These are phyloP conservation scores for Leptarthrus brevirostris DNA, from an alignment of 2,888 invertebrate species.

Conservation along the genomic window DNA sequence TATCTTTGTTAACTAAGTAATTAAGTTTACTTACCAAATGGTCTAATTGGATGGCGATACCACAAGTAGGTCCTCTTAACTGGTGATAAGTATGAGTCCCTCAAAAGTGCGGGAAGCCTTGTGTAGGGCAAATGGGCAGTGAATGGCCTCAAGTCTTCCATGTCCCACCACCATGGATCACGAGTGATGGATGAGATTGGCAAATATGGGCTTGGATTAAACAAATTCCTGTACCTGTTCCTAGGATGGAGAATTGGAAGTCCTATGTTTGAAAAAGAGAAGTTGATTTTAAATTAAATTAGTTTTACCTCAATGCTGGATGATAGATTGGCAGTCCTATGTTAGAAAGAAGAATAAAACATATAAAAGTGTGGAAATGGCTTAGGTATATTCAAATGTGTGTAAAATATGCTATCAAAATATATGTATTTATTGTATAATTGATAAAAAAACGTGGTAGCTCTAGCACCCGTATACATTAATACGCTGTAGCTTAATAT, in stretches of 20 bases:
- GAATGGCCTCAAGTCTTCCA: slow-evolving; percentile 83
- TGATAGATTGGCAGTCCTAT: slow-evolving; percentile 48
- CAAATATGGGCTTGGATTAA: slow-evolving; percentile 82
- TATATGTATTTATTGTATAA: not conserved
- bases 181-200: slow-evolving; percentile 84
- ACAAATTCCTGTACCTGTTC: slow-evolving; percentile 73
- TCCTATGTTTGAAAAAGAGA: slow-evolving; percentile 66
- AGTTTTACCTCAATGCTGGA: slow-evolving; percentile 44
- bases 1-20: not conserved
- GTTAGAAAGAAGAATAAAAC: slow-evolving; percentile 15
- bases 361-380: not conserved
- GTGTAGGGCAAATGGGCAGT: slow-evolving; percentile 74
- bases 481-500: no score
- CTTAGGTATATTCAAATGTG: not conserved
- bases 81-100: slow-evolving; percentile 90
- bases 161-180: slow-evolving; percentile 91
- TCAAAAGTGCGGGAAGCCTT: slow-evolving; percentile 79
- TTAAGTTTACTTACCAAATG: slow-evolving; percentile 79
- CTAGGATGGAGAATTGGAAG: slow-evolving; percentile 79
- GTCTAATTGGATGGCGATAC: slow-evolving; percentile 91
- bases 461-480: no score
- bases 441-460: no score
- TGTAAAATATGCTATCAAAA: slow-evolving; percentile 6
- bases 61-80: slow-evolving; percentile 91
- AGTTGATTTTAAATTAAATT: slow-evolving; percentile 7